Percentiles rank a stretch among this genome's conserved stretches.
Conservation (phyloP, 2,888 invertebrate genomes). For the Hermodice carunculata region DNA sequence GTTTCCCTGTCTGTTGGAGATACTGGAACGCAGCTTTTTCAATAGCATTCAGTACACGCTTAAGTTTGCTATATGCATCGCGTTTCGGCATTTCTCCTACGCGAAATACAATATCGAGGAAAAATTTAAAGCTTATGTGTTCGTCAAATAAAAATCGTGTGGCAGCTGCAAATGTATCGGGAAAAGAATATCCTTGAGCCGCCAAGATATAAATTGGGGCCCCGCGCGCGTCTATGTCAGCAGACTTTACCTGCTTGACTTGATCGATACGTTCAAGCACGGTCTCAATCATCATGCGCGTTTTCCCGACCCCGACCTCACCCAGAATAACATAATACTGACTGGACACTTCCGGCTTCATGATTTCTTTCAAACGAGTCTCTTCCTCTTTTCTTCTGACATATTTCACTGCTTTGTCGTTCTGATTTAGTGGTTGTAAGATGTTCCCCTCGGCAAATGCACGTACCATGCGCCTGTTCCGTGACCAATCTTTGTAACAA, state of each 20-base stretch:
- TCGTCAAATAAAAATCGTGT: constrained; percentile 41
- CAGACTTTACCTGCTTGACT: constrained; percentile 21
- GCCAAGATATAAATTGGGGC: constrained; percentile 38
- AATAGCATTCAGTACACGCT: constrained; percentile 37
- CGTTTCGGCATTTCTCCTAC: constrained; percentile 32
- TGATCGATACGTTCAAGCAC: too few species aligned
- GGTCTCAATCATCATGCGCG: constrained; percentile 32
- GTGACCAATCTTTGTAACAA: constrained; percentile 28
- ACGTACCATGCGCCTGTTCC: constrained; percentile 29
- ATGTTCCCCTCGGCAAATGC: constrained; percentile 33
- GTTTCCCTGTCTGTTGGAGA: constrained; percentile 13
- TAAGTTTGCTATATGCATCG: constrained; percentile 28
- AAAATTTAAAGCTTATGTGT: constrained; percentile 38
- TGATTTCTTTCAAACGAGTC: background rate
- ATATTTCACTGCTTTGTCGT: constrained; percentile 28
- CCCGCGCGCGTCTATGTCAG: constrained; percentile 18
- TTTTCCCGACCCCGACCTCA: constrained; percentile 42
- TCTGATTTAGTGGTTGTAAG: constrained; percentile 34
- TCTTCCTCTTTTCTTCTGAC: constrained; percentile 8
- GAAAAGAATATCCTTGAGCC: constrained; percentile 37
- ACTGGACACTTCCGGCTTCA: constrained; percentile 26
- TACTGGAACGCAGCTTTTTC: constrained; percentile 37
- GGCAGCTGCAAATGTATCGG: constrained; percentile 36
- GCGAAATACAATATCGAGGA: constrained; percentile 36
- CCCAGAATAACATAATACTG: constrained; percentile 42